phyloP scores from a whole-genome alignment of 37 sponge, comb jelly and placozoan genomes.

The Theonella swinhoei region DNA sequence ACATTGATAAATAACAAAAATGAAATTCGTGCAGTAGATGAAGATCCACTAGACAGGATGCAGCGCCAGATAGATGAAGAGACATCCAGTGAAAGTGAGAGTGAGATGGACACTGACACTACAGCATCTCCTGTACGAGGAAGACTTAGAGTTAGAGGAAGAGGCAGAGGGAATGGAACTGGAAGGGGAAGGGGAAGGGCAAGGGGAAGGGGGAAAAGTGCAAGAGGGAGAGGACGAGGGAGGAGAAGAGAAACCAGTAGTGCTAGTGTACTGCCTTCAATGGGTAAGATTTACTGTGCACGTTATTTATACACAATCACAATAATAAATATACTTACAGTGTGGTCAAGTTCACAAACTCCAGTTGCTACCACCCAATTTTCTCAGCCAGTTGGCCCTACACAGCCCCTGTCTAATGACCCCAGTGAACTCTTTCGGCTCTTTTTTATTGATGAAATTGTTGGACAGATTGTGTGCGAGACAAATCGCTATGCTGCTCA shows the following conservation, averaged over 20 bases:
- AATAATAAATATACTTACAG: not conserved
- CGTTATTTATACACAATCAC: too few species aligned
- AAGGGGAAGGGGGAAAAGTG: not conserved
- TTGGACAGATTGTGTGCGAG: not conserved
- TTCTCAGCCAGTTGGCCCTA: not conserved
- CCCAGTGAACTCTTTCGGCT: not conserved
- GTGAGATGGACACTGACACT: conserved; percentile 94
- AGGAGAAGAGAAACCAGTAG: not conserved
- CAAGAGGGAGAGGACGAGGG: not conserved
- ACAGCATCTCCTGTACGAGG: conserved; percentile 80
- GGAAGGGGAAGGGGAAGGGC: conserved; percentile 20
- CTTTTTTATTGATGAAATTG: not conserved
- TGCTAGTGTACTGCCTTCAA: too few species aligned
- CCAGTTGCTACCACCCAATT: not conserved
- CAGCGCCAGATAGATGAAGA: too few species aligned
- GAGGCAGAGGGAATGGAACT: conserved; percentile 89
- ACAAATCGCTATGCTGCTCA: not conserved
- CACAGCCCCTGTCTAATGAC: not conserved
- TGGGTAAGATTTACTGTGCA: too few species aligned
- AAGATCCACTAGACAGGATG: too few species aligned
- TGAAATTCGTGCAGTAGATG: too few species aligned
- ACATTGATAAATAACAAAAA: too few species aligned
- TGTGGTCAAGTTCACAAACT: too few species aligned
- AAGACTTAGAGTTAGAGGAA: conserved; percentile 84
- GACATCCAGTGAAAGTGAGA: too few species aligned